Evolutionary conservation across 2,888 invertebrate genomes (phyloP), one percentile per base, ranked within the genome.

Genomic region (Gastrophysa polygoni): DNA sequence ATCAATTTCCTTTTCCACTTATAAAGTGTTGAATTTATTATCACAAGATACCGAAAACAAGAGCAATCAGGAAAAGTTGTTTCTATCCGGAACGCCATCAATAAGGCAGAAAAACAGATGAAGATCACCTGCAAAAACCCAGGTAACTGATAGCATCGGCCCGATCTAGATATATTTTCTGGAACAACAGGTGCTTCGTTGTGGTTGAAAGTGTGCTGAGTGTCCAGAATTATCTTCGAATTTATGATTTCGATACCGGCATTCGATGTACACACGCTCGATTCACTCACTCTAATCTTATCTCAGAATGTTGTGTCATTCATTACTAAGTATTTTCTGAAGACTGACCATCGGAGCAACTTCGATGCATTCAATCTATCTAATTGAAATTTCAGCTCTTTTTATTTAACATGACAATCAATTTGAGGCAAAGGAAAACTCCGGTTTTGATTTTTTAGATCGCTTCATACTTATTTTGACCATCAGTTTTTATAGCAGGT

Each of bases 51-150:
- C 51, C 56, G 20, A 16, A 59, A 59, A 56, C 56, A 50, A 43
- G 51, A 44, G 56, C 61, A 61, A 61, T 57, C 61, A 61, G 44
- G 29, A 28, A 55, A 47, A 46, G 50, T 49, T 49, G 56, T 57
- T 61, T 50, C 28, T 20, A 49, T 57, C 56, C 55, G 20, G 38
- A 32, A 49, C 32, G 38, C 55, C 60, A 38, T 58, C 55, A 60
- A 61, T 63, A 63, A 63, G 58, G 14, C 57, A 54, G 43, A 50
- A 58, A 60, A 61, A 14, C 58, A 56, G 63, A 66, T 57, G 51
- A 50, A 57, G 59, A 47, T 66, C 66, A 66, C 66, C 66, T 66
- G 66, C 66, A 49, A 66, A 66, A 63, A 63, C 38, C 29, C 51
- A 61, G 47, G 43, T 24, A 61, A 49, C 61, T 32, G 57, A 57